Base-by-base conservation (phyloP, 2,888 invertebrate species). In the Zelleria hepariella region DNA sequence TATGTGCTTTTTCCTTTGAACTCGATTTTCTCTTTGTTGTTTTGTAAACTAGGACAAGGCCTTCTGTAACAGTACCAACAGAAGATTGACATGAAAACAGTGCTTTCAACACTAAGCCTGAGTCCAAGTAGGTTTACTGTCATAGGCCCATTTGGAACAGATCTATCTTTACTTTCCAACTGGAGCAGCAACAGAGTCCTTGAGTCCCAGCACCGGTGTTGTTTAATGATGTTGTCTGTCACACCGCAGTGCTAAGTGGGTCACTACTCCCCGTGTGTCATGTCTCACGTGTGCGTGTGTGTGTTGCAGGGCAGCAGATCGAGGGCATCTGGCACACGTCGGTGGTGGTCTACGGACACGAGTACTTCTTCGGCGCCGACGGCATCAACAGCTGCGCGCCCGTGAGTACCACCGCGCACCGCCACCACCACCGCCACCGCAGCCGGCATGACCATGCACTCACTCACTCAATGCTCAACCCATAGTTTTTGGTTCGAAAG, bases 311-410 rank as follows among this genome's bases (percentile, higher is more conserved):
- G 52, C 93, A 93, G 68, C 92, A 93, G 71, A 90, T 98, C 64
- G 96, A 97, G 72, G 97, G 97, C 60, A 92, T 98, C 71, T 98
- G 97, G 97, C 98, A 98, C 86, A 97, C 97, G n/a, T 92, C 93
- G n/a, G 90, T 98, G 63, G 95, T 97, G 64, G 95, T 93, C 18
- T 96, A 93, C 84, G 95, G 94, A 57, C 90, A 93, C 65, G 97
- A 98, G 86, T 96, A 94, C 83, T 97, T 95, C 87, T 98, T 93
- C 80, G 96, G 97, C 21, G 93, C 92, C 48, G 88, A 82, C 57
- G 97, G 97, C 61, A 93, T 97, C 69, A 92, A 93, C 76, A 93
- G 91, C 75, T 94, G 95, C 75, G 86, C 91, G 66, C 96, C 96
- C 67, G 97, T 96, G 84, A 92, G 94, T 92, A 24, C 20, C 53